Base-by-base conservation (phyloP, 2,113 vertebrate genomes). In the Symphodus melops region DNA sequence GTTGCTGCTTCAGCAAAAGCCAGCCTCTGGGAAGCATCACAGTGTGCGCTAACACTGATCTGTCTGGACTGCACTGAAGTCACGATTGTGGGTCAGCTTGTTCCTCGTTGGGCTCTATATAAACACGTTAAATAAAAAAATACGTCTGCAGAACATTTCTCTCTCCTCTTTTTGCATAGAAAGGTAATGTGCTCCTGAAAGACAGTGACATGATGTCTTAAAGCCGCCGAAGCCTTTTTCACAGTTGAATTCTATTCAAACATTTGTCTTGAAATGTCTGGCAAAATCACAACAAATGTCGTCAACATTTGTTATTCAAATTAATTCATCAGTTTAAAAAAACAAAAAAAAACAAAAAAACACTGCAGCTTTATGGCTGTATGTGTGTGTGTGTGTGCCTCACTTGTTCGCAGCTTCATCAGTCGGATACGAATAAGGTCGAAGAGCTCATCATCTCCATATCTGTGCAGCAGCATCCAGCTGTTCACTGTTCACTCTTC, bases 281-380 rank as follows among this genome's bases (percentile, higher is more conserved):
- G 13, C n/a, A 49, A 73, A 65, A 42, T 49, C 0, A 1, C 59
- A 42, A 56, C 16, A 37, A 78, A 68, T 41, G 69, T 53, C 71
- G 64, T 36, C 12, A 63, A 41, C 61, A 86, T 88, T 77, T 89
- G 89, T 68, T 62, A 92, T 88, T 87, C 88, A 82, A 81, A 89
- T 68, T 62, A 49, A 84, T 88, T 55, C 11, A 77, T 87, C 81
- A 84, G 80, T 61, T 54, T 39, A 10, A 57, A 21, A n/a, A n/a
- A n/a, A n/a, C n/a, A n/a, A n/a, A n/a, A n/a, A n/a, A n/a, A n/a
- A n/a, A n/a, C n/a, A n/a, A n/a, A 53, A 68, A 25, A 46, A 5
- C 2, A 17, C 39, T 10, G 39, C 37, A 72, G 48, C 42, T 28
- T 20, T 61, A 56, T 77, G 60, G 44, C 57, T 16, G 20, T 55